Evolutionary conservation across 2,113 vertebrate genomes (phyloP).

Genomic region (Elgaria multicarinata): DNA sequence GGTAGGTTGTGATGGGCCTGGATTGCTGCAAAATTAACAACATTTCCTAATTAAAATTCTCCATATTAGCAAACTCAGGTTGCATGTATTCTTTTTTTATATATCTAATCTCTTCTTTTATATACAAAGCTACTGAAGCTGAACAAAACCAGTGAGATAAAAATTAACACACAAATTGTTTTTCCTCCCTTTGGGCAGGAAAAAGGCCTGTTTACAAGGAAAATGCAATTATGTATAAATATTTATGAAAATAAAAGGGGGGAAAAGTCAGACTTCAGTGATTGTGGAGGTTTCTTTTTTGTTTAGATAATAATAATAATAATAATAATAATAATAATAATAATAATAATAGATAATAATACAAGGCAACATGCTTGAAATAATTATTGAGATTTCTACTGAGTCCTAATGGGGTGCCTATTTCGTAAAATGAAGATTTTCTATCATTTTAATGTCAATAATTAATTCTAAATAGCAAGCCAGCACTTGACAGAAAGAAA

Average conservation of each 20-base stretch:
- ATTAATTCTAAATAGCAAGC: constrained; percentile 64
- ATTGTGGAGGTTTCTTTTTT: constrained; percentile 30
- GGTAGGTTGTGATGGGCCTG: constrained; percentile 44
- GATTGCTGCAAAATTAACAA: constrained; percentile 70
- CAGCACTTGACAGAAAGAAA: constrained; percentile 16
- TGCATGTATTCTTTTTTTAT: constrained; percentile 65
- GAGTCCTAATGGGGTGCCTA: constrained; percentile 45
- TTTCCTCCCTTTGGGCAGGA: constrained; percentile 78
- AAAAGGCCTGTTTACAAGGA: constrained; percentile 77
- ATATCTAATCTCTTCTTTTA: constrained; percentile 79
- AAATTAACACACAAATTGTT: constrained; percentile 84
- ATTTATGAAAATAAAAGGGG: constrained; percentile 77
- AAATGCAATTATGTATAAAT: constrained; percentile 79
- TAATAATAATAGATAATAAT: constrained; percentile 65
- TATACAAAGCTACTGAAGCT: constrained; percentile 76
- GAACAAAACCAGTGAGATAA: constrained; percentile 80
- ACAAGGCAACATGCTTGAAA: constrained; percentile 58
- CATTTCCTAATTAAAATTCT: constrained; percentile 75
- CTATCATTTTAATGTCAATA: constrained; percentile 48
- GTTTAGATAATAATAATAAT: constrained; percentile 17
- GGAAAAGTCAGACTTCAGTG: constrained; percentile 63
- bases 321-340: constrained; percentile 60
- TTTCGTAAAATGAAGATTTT: constrained; percentile 55
- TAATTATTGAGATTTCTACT: constrained; percentile 63
- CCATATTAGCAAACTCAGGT: constrained; percentile 68